These are phyloP conservation scores for Mesocricetus auratus DNA, from an alignment of 2,113 vertebrate genomes.

Conservation along the genomic window DNA sequence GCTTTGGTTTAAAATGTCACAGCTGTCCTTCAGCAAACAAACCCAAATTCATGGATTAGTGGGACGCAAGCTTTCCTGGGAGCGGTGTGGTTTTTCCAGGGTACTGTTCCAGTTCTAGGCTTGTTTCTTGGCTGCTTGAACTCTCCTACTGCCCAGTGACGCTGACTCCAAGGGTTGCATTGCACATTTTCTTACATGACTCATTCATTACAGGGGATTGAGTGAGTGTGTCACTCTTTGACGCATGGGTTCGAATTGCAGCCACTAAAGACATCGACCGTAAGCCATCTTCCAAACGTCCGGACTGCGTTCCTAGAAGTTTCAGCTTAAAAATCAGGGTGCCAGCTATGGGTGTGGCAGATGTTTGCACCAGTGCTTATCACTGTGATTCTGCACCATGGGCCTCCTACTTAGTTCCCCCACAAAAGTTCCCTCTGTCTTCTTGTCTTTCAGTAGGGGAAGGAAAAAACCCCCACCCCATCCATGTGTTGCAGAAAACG, in stretches of 20 bases:
- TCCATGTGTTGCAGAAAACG: neutral
- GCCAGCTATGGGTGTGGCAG: neutral
- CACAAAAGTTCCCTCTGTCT: neutral
- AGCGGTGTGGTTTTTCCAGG: neutral
- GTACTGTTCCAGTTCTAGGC: neutral
- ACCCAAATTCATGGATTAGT: neutral
- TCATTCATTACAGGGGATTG: neutral
- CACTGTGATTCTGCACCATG: neutral
- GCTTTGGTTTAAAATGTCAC: neutral
- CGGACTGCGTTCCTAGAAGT: neutral
- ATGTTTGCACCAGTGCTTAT: neutral
- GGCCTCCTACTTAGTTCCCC: neutral
- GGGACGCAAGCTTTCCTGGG: neutral
- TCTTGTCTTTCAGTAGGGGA: neutral
- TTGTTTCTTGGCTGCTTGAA: neutral
- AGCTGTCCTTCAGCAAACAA: neutral
- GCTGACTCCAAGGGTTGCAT: neutral
- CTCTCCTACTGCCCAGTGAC: neutral
- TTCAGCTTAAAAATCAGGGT: neutral
- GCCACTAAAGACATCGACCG: neutral
- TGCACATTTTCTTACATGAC: neutral
- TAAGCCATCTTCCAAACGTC: neutral
- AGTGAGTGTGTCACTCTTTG: neutral
- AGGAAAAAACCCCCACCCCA: neutral
- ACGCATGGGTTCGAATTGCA: neutral